Evolutionary conservation across 2,888 invertebrate species (phyloP), one percentile per base, ranked within the genome.

Genomic region (Hypomecis punctinalis): DNA sequence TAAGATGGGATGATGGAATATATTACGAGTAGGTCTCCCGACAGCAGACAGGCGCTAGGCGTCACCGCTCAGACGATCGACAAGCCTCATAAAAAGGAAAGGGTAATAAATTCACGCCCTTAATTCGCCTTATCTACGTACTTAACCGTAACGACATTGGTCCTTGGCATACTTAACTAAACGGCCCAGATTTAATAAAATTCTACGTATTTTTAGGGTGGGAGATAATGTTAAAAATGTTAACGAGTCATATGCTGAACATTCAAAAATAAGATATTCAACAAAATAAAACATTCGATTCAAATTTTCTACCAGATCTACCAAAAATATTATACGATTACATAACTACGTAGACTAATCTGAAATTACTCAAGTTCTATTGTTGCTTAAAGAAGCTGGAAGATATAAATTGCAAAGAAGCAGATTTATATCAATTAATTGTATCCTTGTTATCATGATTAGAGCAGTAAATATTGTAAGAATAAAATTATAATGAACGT

Each of bases 71-170:
- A 66, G 65, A 57, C 65, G 33, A 48, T 53, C 45, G 53, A 58
- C 53, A 47, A 52, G 13, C 53, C 60, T 51, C 63, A 63, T 70
- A 68, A 70, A 68, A 64, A 61, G 52, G 48, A 57, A 64, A 56
- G 58, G 66, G 66, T 55, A 62, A 71, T 73, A 71, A 73, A 73
- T 71, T 71, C 51, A 56, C 67, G 68, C 69, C 67, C 56, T 66
- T 71, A 68, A 67, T 70, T 53, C 68, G 60, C 54, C 69, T 73
- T 71, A 73, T 71, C 73, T 64, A 11, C 36, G 62, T 62, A 67
- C 71, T 69, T 71, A 69, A 59, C 61, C 60, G 63, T 63, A 69
- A 69, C 70, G 66, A 66, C 49, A 62, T 47, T 52, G 57, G 60
- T 61, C 58, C 63, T 67, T 67, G 63, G 62, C 68, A 66, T 55